Evolutionary conservation across 1,140 invertebrate species (phyloP).

Genomic region (Agrilus planipennis): DNA sequence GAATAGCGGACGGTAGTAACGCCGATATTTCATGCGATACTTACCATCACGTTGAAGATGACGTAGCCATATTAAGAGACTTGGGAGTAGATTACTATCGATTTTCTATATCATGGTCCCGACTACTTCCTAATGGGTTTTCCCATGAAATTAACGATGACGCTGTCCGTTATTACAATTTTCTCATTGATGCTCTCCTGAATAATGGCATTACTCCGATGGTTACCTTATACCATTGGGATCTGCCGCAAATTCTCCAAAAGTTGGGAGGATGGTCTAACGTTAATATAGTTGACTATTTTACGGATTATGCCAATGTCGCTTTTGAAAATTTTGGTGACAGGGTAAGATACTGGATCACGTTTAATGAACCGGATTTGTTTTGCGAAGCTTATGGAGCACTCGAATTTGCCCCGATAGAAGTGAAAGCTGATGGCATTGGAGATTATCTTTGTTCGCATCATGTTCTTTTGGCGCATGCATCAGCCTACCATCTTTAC

Average conservation of each 20-base stretch:
- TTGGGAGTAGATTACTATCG: no score
- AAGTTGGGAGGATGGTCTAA: conserved; percentile 29
- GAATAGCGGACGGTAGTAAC: conserved; percentile 37
- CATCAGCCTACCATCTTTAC: no score
- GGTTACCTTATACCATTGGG: conserved; percentile 35
- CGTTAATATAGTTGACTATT: conserved; percentile 21
- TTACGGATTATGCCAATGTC: conserved; percentile 24
- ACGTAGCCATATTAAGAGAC: conserved; percentile 38
- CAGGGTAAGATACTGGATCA: conserved; percentile 37
- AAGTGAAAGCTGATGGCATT: conserved; percentile 32
- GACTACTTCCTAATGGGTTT: no score
- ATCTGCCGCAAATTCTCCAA: conserved; percentile 24
- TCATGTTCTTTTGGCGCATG: conserved; percentile 50
- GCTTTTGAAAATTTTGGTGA: conserved; percentile 16
- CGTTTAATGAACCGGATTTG: conserved; percentile 43
- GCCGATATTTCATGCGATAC: conserved; percentile 44
- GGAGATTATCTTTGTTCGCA: conserved; percentile 50
- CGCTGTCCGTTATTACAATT: no score
- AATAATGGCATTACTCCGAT: conserved; percentile 47
- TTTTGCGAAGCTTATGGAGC: conserved; percentile 51
- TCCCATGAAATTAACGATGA: no score
- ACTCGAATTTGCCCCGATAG: conserved; percentile 43
- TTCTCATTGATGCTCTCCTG: no score
- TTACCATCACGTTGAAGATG: conserved; percentile 43
- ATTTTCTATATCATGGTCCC: no score